Evolutionary conservation across 92 coral and sea anemone genomes (phyloP), one percentile per base, ranked within the genome.

Genomic region (Siderastrea siderea): DNA sequence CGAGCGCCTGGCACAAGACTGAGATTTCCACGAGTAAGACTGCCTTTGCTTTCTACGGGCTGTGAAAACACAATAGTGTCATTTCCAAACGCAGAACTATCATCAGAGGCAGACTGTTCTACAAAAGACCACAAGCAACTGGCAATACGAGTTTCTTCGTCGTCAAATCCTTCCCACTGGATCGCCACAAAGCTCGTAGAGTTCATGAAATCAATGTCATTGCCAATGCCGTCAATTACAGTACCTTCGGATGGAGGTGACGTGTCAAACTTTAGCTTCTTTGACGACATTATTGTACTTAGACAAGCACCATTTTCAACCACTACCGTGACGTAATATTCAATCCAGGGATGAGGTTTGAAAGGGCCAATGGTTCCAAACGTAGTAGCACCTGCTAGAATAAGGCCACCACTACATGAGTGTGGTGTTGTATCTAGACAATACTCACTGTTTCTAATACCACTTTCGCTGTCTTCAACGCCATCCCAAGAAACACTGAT

Each of bases 181-280:
- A 82, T 81, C 49, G 86, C 53, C 77, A 97, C 78, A 47, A 88
- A 68, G 59, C 78, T 54, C 61, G 90, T 92, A 58, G 80, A 78
- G 55, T 89, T 83, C 46, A 93, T 87, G 63, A 86, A 95, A 43
- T 97, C 97, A 49, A 85, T 59, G 77, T 97, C 99, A 1, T 47
- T 81, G 67, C 71, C 87, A 52, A 59, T 14, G 3, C 98, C 99
- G 54, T 97, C 99, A 54, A 86, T 90, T 6, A 97, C 99, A 57
- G 81, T 71, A 44, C 99, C 99, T 15, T 51, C 86, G 60, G 94
- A 87, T n/a, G 99, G 99, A 13, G 98, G 98, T 51, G 98, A 79
- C 5, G 86, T 84, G 91, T 97, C 99, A 26, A 95, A 87, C 75
- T 15, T 64, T 51, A 94, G 62, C 78, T 90, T 85, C 62, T 83